phyloP scores from a whole-genome alignment of 2,113 vertebrate species.

The Podiceps cristatus region DNA sequence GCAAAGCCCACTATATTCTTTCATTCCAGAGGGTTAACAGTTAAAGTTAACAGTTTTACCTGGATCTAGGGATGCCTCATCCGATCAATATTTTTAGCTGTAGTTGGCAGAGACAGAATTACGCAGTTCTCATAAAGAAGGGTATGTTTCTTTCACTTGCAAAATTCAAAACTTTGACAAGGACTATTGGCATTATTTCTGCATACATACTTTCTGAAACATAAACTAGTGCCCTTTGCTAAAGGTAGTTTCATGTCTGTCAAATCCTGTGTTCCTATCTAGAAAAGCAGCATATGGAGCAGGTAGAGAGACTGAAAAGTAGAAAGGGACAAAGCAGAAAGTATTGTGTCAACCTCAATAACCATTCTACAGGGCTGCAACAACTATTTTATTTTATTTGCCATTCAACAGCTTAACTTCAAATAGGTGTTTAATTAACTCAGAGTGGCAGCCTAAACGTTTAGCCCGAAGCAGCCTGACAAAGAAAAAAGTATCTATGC shows the following conservation, averaged over 20 bases:
- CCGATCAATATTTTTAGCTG: not conserved
- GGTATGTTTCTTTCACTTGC: not conserved
- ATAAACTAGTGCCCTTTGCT: slow-evolving; percentile 2
- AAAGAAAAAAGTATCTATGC: slow-evolving; percentile 6
- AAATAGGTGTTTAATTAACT: slow-evolving; percentile 77
- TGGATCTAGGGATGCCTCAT: not conserved
- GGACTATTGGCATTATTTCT: not conserved
- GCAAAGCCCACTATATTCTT: not conserved
- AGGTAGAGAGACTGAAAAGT: not conserved
- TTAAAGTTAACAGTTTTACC: not conserved
- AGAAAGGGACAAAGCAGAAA: not conserved
- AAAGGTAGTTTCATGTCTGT: slow-evolving; percentile 9
- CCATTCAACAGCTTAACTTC: slow-evolving; percentile 59
- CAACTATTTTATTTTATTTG: slow-evolving; percentile 54
- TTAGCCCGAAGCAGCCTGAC: slow-evolving; percentile 61
- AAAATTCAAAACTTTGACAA: not conserved
- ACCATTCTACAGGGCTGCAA: not conserved
- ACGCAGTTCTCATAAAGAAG: not conserved
- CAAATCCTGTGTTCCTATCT: not conserved
- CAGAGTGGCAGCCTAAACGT: slow-evolving; percentile 44
- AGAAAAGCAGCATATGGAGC: not conserved
- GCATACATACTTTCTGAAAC: not conserved
- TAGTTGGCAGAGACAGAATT: not conserved
- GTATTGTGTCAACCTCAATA: slow-evolving; percentile 11
- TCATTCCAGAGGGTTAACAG: not conserved